phyloP scores from a whole-genome alignment of 2,888 invertebrate species.

The Gymnocheta viridis region DNA sequence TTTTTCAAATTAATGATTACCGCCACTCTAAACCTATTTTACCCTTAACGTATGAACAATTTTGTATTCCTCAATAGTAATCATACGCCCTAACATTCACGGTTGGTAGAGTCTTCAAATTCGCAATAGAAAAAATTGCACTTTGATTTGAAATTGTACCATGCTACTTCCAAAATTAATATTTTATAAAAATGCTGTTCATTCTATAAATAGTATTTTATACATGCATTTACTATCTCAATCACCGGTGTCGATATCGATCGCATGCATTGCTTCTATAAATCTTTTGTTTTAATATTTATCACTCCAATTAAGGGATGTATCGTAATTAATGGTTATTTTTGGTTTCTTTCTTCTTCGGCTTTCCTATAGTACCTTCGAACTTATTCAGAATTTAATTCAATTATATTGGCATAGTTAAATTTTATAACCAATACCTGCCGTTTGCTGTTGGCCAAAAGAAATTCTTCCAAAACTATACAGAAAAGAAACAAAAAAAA shows the following conservation, averaged over 20 bases:
- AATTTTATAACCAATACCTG: constrained; percentile 65
- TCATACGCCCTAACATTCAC: background rate
- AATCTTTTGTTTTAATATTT: background rate
- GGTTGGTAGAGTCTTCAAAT: no score
- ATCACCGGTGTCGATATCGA: background rate
- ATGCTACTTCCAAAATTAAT: no score
- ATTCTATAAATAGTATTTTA: no score
- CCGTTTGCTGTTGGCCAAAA: constrained; percentile 39
- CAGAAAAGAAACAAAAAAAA: background rate
- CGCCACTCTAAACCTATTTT: no score
- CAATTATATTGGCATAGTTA: constrained; percentile 62
- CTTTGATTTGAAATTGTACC: no score
- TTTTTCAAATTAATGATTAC: no score
- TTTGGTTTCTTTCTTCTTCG: background rate
- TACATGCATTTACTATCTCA: background rate
- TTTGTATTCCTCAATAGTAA: background rate
- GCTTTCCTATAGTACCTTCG: constrained; percentile 1
- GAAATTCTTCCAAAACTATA: constrained; percentile 23
- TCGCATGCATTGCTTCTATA: background rate
- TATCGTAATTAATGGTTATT: constrained; percentile 35
- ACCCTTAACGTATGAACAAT: background rate
- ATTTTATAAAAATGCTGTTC: no score
- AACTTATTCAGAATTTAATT: constrained; percentile 59
- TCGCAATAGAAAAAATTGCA: no score
- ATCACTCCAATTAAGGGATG: constrained; percentile 30